phyloP scores from a whole-genome alignment of 92 coral and sea anemone species.

The Zoanthus gigantus region DNA sequence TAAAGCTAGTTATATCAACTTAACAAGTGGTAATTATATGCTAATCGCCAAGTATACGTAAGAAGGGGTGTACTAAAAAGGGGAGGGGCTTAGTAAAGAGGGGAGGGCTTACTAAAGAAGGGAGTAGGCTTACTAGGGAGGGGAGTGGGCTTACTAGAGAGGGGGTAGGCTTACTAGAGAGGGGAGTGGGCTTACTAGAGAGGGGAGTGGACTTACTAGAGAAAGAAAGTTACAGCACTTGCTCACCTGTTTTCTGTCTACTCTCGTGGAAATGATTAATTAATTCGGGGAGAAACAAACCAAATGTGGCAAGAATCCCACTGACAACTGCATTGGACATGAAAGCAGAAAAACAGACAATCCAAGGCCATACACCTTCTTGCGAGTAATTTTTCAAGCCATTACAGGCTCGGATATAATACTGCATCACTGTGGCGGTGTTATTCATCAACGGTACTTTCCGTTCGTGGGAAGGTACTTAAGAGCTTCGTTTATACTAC shows the following conservation, averaged over 20 bases:
- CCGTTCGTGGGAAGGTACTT: not conserved
- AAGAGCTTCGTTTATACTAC: not conserved
- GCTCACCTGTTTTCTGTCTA: conserved; percentile 39
- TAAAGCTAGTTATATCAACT: too few relatives aligned
- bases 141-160: too few relatives aligned
- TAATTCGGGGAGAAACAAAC: conserved; percentile 35
- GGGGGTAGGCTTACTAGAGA: too few relatives aligned
- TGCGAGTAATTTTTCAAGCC: conserved; percentile 2
- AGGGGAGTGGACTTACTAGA: too few relatives aligned
- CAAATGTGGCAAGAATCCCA: conserved; percentile 36
- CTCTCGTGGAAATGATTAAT: conserved; percentile 28
- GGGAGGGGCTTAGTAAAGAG: too few relatives aligned
- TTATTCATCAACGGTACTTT: not conserved
- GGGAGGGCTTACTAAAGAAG: too few relatives aligned
- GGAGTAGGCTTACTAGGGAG: too few relatives aligned
- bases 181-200: too few relatives aligned
- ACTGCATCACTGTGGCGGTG: not conserved
- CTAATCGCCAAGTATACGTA: too few relatives aligned
- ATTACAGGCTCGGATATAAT: not conserved
- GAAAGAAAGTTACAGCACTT: not conserved
- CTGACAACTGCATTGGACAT: conserved; percentile 31
- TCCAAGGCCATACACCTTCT: conserved; percentile 39
- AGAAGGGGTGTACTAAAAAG: too few relatives aligned
- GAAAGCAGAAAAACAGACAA: conserved; percentile 33
- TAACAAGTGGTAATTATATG: too few relatives aligned